Evolutionary conservation across 2,113 vertebrate species (phyloP).

Genomic region (Passer montanus): DNA sequence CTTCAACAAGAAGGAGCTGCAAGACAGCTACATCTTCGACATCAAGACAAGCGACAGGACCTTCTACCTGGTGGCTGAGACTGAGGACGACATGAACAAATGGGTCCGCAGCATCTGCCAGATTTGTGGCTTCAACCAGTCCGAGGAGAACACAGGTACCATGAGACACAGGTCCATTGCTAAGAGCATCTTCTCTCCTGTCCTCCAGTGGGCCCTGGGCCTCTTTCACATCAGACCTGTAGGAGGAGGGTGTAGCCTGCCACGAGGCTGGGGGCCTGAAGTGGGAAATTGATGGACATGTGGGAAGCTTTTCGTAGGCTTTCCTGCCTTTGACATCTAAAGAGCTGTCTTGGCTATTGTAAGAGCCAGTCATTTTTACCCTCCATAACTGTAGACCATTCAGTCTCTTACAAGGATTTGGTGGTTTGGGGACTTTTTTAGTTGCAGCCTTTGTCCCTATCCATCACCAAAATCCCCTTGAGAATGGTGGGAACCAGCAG

Average conservation of each 20-base stretch:
- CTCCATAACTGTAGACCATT: background rate
- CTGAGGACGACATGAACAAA: constrained; percentile 98
- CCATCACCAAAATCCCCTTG: background rate
- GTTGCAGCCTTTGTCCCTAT: background rate
- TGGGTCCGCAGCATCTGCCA: constrained; percentile 99
- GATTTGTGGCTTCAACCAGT: constrained; percentile 98
- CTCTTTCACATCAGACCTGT: background rate
- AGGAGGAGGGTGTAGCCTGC: background rate
- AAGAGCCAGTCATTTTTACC: background rate
- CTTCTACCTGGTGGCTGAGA: constrained; percentile 97
- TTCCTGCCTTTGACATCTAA: background rate
- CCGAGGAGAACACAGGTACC: constrained; percentile 89
- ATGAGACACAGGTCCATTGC: background rate
- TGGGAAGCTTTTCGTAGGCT: background rate
- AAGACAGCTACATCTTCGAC: constrained; percentile 97
- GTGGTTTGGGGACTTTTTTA: background rate
- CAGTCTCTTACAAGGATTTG: background rate
- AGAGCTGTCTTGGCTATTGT: background rate
- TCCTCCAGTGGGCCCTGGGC: fast-evolving
- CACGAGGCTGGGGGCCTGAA: background rate
- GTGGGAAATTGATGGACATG: background rate
- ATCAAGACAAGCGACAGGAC: constrained; percentile 96
- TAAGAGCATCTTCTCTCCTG: background rate
- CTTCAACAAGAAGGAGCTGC: constrained; percentile 98
- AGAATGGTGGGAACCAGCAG: background rate